Base-by-base conservation (phyloP, 2,797 vertebrate species). In the Macrochelys suwanniensis region DNA sequence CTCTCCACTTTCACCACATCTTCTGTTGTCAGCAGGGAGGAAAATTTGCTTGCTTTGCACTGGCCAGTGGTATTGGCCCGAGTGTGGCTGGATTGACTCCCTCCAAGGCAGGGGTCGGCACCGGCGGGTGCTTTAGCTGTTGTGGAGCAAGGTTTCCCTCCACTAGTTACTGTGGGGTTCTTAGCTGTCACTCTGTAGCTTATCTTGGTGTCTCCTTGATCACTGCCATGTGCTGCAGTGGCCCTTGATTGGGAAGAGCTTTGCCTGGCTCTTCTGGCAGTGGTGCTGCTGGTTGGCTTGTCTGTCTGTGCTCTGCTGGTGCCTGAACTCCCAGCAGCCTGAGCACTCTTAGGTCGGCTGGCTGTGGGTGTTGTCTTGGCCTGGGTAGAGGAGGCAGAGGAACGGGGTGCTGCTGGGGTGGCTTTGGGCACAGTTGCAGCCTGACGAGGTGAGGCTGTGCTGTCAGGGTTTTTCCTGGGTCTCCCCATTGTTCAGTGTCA, bases 1-100 rank as follows among this genome's bases (percentile, higher is more conserved):
- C 92, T 79, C 94, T 99, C 99, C 84, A 99, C 98, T 10, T 71
- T 5, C 0, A 89, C 53, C 83, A 98, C 97, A 45, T 97, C 78
- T 47, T 33, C 1, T 21, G 0, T 21, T 31, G 96, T 94, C 31
- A 98, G 1, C 2, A 37, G 57, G 2, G 33, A 31, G 7, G 53
- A 77, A 50, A 95, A 80, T 2, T 0, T 16, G 13, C 5, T 0
- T 0, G 7, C 45, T 45, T 12, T 90, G 57, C 85, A 92, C 71
- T 65, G 90, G 42, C 53, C 3, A 37, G 65, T 79, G 59, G n/a
- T n/a, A 2, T 25, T 7, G n/a, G 57, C 25, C 15, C 19, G 49
- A 28, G 19, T 25, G 53, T 23, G 5, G 47, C 45, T 4, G 65
- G 1, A 37, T 74, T 16, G 33, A 59, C 37, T 21, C 45, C 5